Evolutionary conservation across 2,888 invertebrate species (phyloP).

Genomic region (Parnassius glacialis): DNA sequence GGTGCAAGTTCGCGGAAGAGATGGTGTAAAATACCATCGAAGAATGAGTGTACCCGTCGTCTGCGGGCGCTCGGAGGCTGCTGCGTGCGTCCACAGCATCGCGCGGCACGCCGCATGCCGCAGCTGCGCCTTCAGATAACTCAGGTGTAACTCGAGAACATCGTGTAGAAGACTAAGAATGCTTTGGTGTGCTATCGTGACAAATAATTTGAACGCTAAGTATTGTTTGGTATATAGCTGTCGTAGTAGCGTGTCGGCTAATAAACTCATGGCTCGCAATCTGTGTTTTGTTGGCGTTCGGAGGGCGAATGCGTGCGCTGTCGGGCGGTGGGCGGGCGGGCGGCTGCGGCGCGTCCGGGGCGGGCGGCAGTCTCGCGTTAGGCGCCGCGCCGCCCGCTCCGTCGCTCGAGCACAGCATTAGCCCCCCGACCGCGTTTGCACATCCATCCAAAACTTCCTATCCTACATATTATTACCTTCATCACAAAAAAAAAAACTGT

Average conservation of each 20-base stretch:
- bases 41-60: slow-evolving; percentile 50
- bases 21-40: slow-evolving; percentile 60
- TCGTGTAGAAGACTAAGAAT: not conserved
- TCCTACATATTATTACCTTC: slow-evolving; percentile 15
- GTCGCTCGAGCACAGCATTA: slow-evolving; percentile 49
- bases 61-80: slow-evolving; percentile 55
- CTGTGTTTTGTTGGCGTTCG: slow-evolving; percentile 72
- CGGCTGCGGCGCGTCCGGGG: slow-evolving; percentile 42
- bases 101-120: slow-evolving; percentile 55
- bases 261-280: slow-evolving; percentile 72
- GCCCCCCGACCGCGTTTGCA: slow-evolving; percentile 43
- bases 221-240: slow-evolving; percentile 52
- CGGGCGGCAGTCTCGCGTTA: slow-evolving; percentile 76
- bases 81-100: slow-evolving; percentile 55
- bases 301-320: slow-evolving; percentile 41
- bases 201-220: slow-evolving; percentile 26
- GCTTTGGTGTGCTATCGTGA: not conserved
- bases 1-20: slow-evolving; percentile 57
- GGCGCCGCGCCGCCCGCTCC: slow-evolving; percentile 70
- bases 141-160: slow-evolving; percentile 63
- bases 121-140: slow-evolving; percentile 70
- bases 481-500: slow-evolving; percentile 21
- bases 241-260: slow-evolving; percentile 72
- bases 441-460: slow-evolving; percentile 27
- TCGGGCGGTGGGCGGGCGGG: slow-evolving; percentile 55